phyloP scores from a whole-genome alignment of 2,797 vertebrate genomes.

The Pseudochirops cupreus region DNA sequence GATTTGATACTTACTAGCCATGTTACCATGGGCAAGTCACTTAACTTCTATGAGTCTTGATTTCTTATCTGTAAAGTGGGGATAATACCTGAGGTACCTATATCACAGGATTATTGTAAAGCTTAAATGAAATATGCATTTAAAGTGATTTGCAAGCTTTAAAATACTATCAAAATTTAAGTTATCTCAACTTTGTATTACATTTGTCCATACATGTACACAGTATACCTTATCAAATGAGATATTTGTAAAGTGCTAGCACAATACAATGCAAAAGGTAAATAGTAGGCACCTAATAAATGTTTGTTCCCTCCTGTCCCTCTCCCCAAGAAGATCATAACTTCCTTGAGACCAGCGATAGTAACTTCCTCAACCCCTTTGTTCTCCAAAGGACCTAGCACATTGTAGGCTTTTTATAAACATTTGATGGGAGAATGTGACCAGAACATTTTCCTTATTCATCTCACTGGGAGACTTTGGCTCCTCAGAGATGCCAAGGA shows the following conservation, averaged over 20 bases:
- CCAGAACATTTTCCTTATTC: not conserved
- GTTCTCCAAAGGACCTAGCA: not conserved
- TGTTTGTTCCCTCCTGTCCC: not conserved
- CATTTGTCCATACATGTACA: not conserved
- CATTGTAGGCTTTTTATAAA: not conserved
- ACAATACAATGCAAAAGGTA: not conserved
- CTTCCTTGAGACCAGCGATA: not conserved
- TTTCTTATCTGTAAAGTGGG: not conserved
- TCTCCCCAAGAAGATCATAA: not conserved
- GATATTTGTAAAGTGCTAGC: not conserved
- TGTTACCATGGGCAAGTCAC: not conserved
- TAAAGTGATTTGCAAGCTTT: not conserved
- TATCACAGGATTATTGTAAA: not conserved
- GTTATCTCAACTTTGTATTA: not conserved
- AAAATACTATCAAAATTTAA: not conserved
- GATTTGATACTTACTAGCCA: not conserved
- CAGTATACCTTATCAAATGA: not conserved
- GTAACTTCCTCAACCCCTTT: not conserved
- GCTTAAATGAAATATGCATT: not conserved
- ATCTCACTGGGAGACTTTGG: not conserved
- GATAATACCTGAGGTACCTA: not conserved
- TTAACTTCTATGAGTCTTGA: not conserved
- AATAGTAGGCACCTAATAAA: not conserved
- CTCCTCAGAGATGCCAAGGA: slow-evolving; percentile 30
- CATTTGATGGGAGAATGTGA: not conserved